These are phyloP conservation scores for Sepioteuthis lessoniana DNA, from an alignment of 2,888 invertebrate species.

Conservation along the genomic window DNA sequence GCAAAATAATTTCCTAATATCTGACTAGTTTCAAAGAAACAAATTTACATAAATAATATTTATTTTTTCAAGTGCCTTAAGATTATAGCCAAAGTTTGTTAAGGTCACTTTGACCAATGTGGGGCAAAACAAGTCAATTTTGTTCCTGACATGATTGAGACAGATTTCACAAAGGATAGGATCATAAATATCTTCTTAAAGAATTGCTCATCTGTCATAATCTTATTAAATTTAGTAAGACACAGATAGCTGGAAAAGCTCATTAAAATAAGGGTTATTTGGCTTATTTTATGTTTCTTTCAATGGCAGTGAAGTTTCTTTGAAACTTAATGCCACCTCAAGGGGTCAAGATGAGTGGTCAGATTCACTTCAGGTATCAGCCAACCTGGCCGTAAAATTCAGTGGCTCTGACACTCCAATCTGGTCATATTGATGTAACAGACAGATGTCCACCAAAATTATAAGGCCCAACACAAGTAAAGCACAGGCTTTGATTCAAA, in stretches of 20 bases:
- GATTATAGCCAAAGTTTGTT: neutral
- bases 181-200: constrained; percentile 13
- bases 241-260: constrained; percentile 8
- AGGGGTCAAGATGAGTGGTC: constrained; percentile 33
- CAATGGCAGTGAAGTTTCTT: neutral
- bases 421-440: constrained; percentile 7
- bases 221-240: constrained; percentile 23
- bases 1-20: neutral
- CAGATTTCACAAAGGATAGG: neutral
- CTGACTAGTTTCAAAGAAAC: neutral
- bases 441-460: constrained; percentile 33
- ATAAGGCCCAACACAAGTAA: neutral
- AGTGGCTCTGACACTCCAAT: constrained; percentile 17
- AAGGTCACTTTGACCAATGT: neutral
- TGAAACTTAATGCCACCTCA: constrained; percentile 33
- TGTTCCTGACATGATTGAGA: constrained; percentile 11
- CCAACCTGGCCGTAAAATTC: neutral
- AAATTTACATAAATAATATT: neutral
- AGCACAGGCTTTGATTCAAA: constrained; percentile 11
- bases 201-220: neutral
- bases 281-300: neutral
- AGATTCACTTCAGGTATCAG: constrained; percentile 23
- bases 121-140: neutral
- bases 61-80: too few species aligned
- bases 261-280: neutral